A percentile compares a stretch with the other conserved stretches of the same genome.
Conservation (phyloP, 2,797 vertebrate genomes). For the Bufotes viridis region DNA sequence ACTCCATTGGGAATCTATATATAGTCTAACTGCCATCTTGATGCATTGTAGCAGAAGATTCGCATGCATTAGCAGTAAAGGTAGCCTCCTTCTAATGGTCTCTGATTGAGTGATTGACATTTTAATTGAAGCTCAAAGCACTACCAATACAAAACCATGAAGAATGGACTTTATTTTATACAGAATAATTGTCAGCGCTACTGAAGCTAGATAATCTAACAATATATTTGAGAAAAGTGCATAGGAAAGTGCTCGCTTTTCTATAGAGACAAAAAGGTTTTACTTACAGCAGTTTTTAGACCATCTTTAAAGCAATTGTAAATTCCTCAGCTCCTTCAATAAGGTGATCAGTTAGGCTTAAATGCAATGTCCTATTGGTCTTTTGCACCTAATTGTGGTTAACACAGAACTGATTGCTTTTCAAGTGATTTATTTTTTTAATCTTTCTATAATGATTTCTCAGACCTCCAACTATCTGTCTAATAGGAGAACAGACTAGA, state of each 20-base stretch:
- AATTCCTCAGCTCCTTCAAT: not conserved
- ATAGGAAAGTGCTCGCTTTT: not conserved
- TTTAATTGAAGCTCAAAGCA: constrained; percentile 10
- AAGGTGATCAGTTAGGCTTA: not conserved
- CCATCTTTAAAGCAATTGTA: not conserved
- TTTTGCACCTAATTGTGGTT: not conserved
- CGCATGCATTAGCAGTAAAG: not conserved
- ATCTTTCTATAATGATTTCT: not conserved
- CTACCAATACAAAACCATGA: not conserved
- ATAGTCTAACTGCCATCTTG: constrained; percentile 17
- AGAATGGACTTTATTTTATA: constrained; percentile 3
- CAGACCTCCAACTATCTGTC: no score
- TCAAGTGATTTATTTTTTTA: not conserved
- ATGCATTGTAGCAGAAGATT: constrained; percentile 13
- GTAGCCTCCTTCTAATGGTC: not conserved
- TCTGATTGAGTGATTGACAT: constrained; percentile 28
- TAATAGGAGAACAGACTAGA: no score
- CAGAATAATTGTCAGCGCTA: not conserved
- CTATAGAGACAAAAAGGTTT: not conserved
- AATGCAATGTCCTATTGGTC: no score
- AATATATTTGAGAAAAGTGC: not conserved
- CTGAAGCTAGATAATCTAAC: not conserved
- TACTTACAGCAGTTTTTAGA: not conserved
- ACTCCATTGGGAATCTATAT: not conserved
- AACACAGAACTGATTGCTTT: not conserved